Evolutionary conservation across 1,140 invertebrate genomes (phyloP), one percentile per base, ranked within the genome.

Genomic region (Bombus sylvicola): DNA sequence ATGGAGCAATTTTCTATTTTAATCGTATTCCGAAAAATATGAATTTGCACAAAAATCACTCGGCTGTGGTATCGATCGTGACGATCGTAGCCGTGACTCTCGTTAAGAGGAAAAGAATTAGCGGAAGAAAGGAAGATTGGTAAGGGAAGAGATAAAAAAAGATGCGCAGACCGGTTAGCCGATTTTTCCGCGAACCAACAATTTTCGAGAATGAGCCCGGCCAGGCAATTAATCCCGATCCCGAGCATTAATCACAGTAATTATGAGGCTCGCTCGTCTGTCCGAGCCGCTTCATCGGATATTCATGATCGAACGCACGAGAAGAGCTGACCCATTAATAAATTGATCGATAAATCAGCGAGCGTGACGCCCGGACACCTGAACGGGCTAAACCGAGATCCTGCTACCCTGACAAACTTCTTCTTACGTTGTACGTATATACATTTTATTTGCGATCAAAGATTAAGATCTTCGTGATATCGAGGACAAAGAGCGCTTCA

Each of bases 311-410:
- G 86, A 88, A 85, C 90, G 69, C 86, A 80, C 82, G 87, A 87
- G 62, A 84, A 87, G 81, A 81, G 80, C 66, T 83, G 84, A 85
- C 79, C 73, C 83, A 89, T 88, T 91, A 90, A 90, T 88, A 91
- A 90, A 90, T 90, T 87, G 87, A 91, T 90, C 86, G 91, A 91
- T 91, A 83, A 88, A 90, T 92, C 88, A 62, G 64, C 78, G 77
- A 84, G 81, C 62, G 47, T 81, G 71, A 68, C 82, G 81, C 77
- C 68, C 18, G 73, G 85, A 77, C 77, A 68, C 39, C 81, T 74
- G 80, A 85, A 75, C 78, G 43, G 28, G 18, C 66, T 72, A 59
- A 79, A 59, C 28, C 64, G 34, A 39, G 76, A 57, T 71, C 66
- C 69, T 66, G 59, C 13, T 41, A 18, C 12, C 47, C 3, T 37